phyloP scores from a whole-genome alignment of 2,113 vertebrate genomes.

The Lophochroa leadbeateri region DNA sequence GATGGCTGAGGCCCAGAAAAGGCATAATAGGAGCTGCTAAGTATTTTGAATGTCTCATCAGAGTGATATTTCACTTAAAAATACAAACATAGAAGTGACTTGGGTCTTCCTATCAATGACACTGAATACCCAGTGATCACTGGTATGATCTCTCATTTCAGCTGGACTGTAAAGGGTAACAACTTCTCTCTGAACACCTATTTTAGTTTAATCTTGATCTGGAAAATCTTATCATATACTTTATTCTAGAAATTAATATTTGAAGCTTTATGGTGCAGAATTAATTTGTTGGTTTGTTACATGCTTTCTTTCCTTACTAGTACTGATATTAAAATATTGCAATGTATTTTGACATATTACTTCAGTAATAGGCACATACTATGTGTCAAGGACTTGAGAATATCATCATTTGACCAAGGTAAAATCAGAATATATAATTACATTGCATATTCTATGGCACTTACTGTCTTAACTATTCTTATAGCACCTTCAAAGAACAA shows the following conservation, averaged over 20 bases:
- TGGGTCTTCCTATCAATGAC: background rate
- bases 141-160: background rate
- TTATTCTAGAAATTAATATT: background rate
- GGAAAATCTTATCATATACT: background rate
- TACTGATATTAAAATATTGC: background rate
- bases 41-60: background rate
- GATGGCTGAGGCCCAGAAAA: background rate
- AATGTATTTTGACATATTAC: background rate
- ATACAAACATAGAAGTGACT: background rate
- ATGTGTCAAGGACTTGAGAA: background rate
- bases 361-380: background rate
- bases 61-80: slow-evolving; percentile 15
- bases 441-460: background rate
- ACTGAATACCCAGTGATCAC: background rate
- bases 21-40: background rate
- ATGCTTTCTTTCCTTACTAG: background rate
- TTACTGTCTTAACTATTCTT: background rate
- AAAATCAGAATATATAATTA: background rate
- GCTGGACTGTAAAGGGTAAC: background rate
- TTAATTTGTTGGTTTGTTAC: background rate
- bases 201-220: background rate
- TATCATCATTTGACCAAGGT: background rate
- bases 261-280: background rate
- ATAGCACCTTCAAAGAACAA: background rate
- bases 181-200: background rate